Percentiles rank a stretch among this genome's conserved stretches.
Evolutionary conservation across 2,797 vertebrate species (phyloP).

Genomic region (Lutjanus argentimaculatus): DNA sequence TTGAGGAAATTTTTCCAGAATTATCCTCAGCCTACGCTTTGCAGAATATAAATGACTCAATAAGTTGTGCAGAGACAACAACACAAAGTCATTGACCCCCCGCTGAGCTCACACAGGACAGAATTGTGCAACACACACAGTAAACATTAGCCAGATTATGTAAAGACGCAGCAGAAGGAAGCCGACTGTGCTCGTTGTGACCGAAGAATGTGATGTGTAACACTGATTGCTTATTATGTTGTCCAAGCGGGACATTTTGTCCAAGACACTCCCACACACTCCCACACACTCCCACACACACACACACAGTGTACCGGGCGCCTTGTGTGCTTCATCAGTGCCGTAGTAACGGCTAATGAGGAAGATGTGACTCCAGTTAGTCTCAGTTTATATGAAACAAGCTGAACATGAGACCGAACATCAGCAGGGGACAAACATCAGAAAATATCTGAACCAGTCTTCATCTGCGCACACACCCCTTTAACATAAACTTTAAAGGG

Average conservation of each 20-base stretch:
- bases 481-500: too few relatives aligned
- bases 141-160: conserved; percentile 81
- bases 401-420: background rate
- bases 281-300: conserved; percentile 9
- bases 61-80: conserved; percentile 24
- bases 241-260: conserved; percentile 27
- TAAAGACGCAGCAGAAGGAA: conserved; percentile 57
- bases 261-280: background rate
- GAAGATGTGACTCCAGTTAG: background rate
- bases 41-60: conserved; percentile 1
- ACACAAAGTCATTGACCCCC: conserved; percentile 54
- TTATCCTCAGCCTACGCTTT: background rate
- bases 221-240: background rate
- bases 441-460: too few relatives aligned
- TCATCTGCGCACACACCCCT: background rate
- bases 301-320: background rate
- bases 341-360: background rate
- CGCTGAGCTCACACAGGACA: background rate
- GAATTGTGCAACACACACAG: conserved; percentile 65
- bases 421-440: conserved; percentile 5
- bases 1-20: too few relatives aligned
- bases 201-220: conserved; percentile 7
- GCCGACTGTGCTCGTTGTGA: conserved; percentile 33
- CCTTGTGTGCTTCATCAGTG: background rate
- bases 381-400: background rate